Percentiles rank a stretch among this genome's conserved stretches.
phyloP scores from a whole-genome alignment of 2,113 vertebrate species.

The Turdus rufiventris region DNA sequence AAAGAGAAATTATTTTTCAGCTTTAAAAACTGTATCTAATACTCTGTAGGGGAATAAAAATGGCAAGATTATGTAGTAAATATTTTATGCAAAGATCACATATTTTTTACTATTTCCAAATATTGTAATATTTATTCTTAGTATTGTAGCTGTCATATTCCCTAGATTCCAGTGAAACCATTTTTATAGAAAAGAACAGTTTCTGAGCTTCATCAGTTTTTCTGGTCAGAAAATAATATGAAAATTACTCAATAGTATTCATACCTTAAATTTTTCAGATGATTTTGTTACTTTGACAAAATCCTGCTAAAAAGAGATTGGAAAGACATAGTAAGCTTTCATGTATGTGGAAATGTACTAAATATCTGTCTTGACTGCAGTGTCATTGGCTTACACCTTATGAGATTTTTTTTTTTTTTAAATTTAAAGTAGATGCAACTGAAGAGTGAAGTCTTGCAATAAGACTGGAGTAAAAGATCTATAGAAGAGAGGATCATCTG shows the following conservation, averaged over 20 bases:
- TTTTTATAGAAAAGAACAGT: neutral
- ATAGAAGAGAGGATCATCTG: neutral
- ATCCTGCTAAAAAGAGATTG: neutral
- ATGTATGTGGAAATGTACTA: neutral
- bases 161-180: neutral
- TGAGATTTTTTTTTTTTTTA: neutral
- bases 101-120: neutral
- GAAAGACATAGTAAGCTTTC: neutral
- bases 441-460: neutral
- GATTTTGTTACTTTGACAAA: neutral
- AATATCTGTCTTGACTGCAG: neutral
- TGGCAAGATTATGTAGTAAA: neutral
- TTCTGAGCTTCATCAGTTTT: neutral
- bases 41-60: neutral
- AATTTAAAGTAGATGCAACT: neutral
- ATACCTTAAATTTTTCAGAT: neutral
- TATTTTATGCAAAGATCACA: neutral
- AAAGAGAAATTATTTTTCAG: neutral
- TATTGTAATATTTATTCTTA: neutral
- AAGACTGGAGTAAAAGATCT: neutral
- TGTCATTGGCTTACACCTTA: neutral
- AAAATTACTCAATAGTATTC: neutral
- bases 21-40: neutral
- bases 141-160: neutral
- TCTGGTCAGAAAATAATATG: neutral